Evolutionary conservation across 2,888 invertebrate species (phyloP), one percentile per base, ranked within the genome.

Genomic region (Spilosoma lubricipeda): DNA sequence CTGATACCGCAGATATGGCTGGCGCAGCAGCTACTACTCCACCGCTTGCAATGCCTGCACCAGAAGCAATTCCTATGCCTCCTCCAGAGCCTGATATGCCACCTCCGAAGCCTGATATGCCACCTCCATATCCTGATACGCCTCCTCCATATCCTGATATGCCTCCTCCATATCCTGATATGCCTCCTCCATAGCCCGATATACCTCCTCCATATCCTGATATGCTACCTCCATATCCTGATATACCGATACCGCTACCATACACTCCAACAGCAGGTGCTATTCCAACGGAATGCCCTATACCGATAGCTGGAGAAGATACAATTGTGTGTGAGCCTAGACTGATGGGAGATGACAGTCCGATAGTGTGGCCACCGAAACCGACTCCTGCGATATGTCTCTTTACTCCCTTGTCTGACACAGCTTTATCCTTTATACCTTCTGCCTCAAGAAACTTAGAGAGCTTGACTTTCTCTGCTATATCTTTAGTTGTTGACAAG

Each of bases 321-420:
- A 71, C 75, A 18, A 69, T 11, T 42, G 75, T 65, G 39, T 76
- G 71, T 64, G 70, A 70, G 8, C 76, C 76, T 23, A 71, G 11
- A 36, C 68, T 45, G 3, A 73, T 45, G 45, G 84, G 80, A 39
- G 77, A 72, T 18, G 82, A 82, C 39, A 77, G 66, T 1, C 85
- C 82, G 30, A 83, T 79, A 65, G 82, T 80, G 39, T 81, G 75
- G n/a, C 74, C 80, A 4, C 77, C 82, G 18, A 77, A 80, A 42
- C 86, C 86, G 39, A 80, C 75, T 8, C 81, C 72, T 9, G 77
- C 72, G 13, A 94, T 91, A 64, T 92, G 92, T 75, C 95, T 88
- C 82, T 95, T 95, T 23, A 92, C 89, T 1, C 91, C 92, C 76
- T 95, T 95, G 1, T 89, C 93, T 9, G 91, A 82, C 4, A 88